Evolutionary conservation across 2,797 vertebrate species (phyloP), one percentile per base, ranked within the genome.

Genomic region (Triplophysa bombifrons): DNA sequence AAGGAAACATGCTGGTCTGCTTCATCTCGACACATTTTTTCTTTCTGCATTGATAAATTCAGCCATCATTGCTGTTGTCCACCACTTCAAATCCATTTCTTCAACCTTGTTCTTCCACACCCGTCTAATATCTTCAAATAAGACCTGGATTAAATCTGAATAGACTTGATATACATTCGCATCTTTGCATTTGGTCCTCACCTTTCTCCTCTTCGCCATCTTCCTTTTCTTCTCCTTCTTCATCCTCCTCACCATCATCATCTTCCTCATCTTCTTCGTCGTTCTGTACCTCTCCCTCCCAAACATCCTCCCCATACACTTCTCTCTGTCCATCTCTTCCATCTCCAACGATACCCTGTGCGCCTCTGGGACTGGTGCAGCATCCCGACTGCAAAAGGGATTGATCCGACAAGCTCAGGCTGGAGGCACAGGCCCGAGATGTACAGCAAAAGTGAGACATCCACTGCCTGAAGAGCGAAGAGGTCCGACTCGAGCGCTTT

Each of bases 361-460:
- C 74, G 60, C 85, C 85, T 74, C 76, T 66, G 12, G 82, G 84
- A 53, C 81, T 68, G 51, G 78, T 85, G 73, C 80, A 85, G 80
- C 84, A 85, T 82, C 82, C 80, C 2, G 80, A 75, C 68, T 85
- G 81, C 5, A 83, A 75, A 12, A 85, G 67, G 3, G 84, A 85
- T 78, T 85, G 84, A 64, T 85, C 82, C 0, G 84, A 85, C 50
- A 76, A 76, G 16, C 84, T 83, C 48, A 85, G 74, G 34, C 72
- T 80, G 41, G 83, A 76, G 17, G 75, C 41, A 13, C 79, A 80
- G 19, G 76, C 82, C 51, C 80, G 78, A 19, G 83, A 85, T 0
- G 76, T 77, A 63, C 85, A 86, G 61, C 87, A 86, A 12, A 86
- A 66, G 16, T 71, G 81, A 55, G 73, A 84, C 80, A 88, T 79